phyloP scores from a whole-genome alignment of 2,888 invertebrate genomes.

The Nezara viridula region DNA sequence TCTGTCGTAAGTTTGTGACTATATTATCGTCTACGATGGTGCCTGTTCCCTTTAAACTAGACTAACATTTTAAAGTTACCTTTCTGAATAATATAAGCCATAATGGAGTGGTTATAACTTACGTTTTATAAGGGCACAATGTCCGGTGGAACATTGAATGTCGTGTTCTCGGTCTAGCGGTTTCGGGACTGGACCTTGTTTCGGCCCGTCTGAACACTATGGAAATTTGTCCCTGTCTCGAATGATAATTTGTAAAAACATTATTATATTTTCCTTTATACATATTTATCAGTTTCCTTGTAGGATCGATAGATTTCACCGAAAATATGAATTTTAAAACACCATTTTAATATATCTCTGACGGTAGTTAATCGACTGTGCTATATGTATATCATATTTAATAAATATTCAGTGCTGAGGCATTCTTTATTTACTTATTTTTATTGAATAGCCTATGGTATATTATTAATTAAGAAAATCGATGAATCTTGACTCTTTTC shows the following conservation, averaged over 20 bases:
- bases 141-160: background rate
- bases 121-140: background rate
- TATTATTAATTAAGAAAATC: too few relatives aligned
- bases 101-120: background rate
- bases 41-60: background rate
- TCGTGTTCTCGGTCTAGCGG: background rate
- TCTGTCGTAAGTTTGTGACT: constrained; percentile 26
- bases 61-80: constrained; percentile 29
- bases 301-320: background rate
- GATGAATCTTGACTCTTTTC: too few relatives aligned
- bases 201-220: constrained; percentile 3
- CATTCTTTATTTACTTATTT: too few relatives aligned
- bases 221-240: constrained; percentile 26
- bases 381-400: too few relatives aligned
- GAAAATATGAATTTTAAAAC: background rate
- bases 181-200: background rate
- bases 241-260: background rate
- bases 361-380: too few relatives aligned
- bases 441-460: too few relatives aligned
- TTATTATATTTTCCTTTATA: background rate
- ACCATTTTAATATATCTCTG: too few relatives aligned
- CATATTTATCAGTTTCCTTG: background rate
- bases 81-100: constrained; percentile 19
- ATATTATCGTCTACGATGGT: constrained; percentile 26
- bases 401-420: too few relatives aligned